These are phyloP conservation scores for Pseudochirops corinnae DNA, from an alignment of 2,797 vertebrate genomes.

Conservation along the genomic window DNA sequence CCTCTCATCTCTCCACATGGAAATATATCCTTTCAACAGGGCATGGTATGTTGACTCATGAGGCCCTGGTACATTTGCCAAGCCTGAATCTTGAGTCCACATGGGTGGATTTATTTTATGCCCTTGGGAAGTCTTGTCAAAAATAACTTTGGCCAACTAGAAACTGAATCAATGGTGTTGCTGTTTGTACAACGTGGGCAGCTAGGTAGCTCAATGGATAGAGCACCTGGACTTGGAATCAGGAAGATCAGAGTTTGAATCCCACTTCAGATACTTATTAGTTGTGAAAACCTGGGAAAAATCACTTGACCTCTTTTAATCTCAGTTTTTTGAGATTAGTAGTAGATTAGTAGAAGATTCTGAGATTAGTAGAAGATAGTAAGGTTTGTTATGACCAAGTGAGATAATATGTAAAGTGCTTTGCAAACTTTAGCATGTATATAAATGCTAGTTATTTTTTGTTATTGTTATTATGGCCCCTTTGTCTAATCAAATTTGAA, in stretches of 20 bases:
- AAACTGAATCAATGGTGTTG: background rate
- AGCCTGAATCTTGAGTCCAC: background rate
- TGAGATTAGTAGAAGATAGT: background rate
- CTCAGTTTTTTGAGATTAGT: background rate
- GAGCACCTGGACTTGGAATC: background rate
- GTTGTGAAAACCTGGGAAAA: background rate
- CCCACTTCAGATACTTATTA: background rate
- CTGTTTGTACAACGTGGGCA: background rate
- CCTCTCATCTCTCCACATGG: background rate
- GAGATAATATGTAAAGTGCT: background rate
- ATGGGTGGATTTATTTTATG: background rate
- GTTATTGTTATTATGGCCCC: background rate
- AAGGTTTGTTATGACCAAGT: background rate
- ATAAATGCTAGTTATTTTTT: background rate
- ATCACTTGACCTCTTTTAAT: background rate
- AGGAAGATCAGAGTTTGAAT: background rate
- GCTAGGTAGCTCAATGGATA: background rate
- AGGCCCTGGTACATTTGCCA: background rate
- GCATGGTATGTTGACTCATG: background rate
- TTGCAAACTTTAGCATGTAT: background rate
- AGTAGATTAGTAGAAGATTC: too few relatives aligned
- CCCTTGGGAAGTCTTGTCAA: background rate
- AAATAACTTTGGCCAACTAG: background rate
- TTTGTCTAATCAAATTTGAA: background rate
- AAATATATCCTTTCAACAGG: background rate